Conservation (phyloP, 2,888 invertebrate genomes). For the Harpalus rubripes region DNA sequence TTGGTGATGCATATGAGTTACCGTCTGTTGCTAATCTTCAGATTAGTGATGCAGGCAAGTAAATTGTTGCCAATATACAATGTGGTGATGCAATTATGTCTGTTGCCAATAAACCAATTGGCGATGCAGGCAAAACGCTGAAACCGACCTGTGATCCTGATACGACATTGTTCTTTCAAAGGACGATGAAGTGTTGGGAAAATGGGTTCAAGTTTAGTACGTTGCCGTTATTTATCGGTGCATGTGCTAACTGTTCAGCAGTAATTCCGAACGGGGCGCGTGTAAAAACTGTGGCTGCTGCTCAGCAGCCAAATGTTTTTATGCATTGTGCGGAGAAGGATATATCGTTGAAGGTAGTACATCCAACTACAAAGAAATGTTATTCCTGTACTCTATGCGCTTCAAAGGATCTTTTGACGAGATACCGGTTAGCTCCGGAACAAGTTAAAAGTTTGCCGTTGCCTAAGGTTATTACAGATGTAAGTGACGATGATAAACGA, state of each 20-base stretch:
- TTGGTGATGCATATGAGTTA: too few relatives aligned
- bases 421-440: conserved; percentile 7
- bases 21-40: too few relatives aligned
- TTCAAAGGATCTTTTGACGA: neutral
- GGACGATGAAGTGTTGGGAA: neutral
- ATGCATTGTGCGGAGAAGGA: neutral
- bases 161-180: neutral
- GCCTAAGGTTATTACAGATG: neutral
- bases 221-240: neutral
- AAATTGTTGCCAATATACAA: too few relatives aligned
- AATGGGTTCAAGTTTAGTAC: neutral
- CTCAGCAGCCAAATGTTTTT: neutral
- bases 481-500: conserved; percentile 8
- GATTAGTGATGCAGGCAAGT: too few relatives aligned
- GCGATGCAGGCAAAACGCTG: too few relatives aligned
- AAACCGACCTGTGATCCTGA: neutral
- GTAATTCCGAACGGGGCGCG: neutral
- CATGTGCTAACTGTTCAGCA: neutral
- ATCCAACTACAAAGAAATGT: neutral
- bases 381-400: neutral
- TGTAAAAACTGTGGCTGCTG: neutral
- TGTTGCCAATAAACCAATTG: too few relatives aligned
- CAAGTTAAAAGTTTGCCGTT: neutral
- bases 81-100: too few relatives aligned
- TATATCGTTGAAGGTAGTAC: neutral